phyloP scores from a whole-genome alignment of 2,797 vertebrate species.

The Eospalax fontanierii region DNA sequence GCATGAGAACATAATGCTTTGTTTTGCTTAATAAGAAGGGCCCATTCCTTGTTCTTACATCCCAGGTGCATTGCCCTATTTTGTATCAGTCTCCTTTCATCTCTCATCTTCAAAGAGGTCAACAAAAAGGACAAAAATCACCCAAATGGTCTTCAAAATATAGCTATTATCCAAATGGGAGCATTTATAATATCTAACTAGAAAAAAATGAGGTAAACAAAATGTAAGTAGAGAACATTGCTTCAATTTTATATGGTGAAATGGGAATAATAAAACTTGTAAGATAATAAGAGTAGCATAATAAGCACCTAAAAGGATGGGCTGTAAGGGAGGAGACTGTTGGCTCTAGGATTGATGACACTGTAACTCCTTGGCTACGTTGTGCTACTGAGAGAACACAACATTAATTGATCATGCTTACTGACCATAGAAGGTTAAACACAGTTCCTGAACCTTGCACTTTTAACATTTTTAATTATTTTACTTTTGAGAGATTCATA shows the following conservation, averaged over 20 bases:
- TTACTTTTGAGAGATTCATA: too few species aligned
- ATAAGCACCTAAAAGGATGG: conserved; percentile 68
- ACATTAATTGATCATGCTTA: conserved; percentile 18
- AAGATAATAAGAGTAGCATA: conserved; percentile 67
- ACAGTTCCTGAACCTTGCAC: background rate
- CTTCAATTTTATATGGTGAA: conserved; percentile 78
- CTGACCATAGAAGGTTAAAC: background rate
- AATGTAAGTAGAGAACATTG: conserved; percentile 76
- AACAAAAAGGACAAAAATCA: conserved; percentile 76
- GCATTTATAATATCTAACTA: conserved; percentile 79
- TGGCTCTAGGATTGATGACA: conserved; percentile 45
- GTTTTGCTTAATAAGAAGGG: background rate
- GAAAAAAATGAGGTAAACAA: conserved; percentile 77
- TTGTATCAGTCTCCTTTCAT: conserved; percentile 79
- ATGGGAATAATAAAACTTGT: conserved; percentile 72
- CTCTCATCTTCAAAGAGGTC: conserved; percentile 68
- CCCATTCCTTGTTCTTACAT: background rate
- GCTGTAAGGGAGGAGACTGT: conserved; percentile 50
- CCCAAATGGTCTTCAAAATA: conserved; percentile 60
- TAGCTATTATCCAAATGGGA: conserved; percentile 79
- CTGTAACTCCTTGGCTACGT: conserved; percentile 41
- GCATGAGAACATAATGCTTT: background rate
- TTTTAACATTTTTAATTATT: background rate
- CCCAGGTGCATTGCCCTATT: conserved; percentile 53
- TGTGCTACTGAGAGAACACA: conserved; percentile 1